Conservation (phyloP, 2,113 vertebrate species). For the Bos indicus region DNA sequence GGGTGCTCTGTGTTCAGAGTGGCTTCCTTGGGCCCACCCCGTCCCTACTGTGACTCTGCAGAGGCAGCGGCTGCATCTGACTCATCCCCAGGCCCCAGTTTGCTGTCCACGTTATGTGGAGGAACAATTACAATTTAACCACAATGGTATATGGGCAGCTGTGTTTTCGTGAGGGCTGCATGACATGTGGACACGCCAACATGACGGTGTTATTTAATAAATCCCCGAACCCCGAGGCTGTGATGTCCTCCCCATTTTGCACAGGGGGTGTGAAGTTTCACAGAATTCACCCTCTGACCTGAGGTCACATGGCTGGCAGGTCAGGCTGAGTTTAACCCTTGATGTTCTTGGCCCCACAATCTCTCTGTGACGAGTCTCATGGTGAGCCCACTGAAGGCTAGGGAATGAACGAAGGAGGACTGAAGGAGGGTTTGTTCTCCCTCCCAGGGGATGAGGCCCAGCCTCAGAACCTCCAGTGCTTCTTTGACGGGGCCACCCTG, state of each 20-base stretch:
- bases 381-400: background rate
- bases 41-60: background rate
- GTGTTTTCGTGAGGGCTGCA: rapidly evolving
- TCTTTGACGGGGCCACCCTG: slow-evolving; percentile 66
- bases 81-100: rapidly evolving
- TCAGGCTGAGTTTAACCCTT: background rate
- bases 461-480: slow-evolving; percentile 78
- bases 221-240: rapidly evolving
- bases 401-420: background rate
- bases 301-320: background rate
- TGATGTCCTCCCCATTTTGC: rapidly evolving
- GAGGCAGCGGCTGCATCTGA: rapidly evolving
- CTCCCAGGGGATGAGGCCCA: slow-evolving; percentile 67
- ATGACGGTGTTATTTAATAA: background rate
- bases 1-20: rapidly evolving
- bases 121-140: rapidly evolving
- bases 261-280: rapidly evolving
- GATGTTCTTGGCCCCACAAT: background rate
- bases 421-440: background rate
- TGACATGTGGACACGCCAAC: rapidly evolving
- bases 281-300: background rate
- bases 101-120: rapidly evolving
- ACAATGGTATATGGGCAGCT: rapidly evolving
- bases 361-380: background rate
- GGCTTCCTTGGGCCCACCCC: rapidly evolving